Conservation (phyloP, 2,797 vertebrate genomes). For the Siniperca scherzeri region DNA sequence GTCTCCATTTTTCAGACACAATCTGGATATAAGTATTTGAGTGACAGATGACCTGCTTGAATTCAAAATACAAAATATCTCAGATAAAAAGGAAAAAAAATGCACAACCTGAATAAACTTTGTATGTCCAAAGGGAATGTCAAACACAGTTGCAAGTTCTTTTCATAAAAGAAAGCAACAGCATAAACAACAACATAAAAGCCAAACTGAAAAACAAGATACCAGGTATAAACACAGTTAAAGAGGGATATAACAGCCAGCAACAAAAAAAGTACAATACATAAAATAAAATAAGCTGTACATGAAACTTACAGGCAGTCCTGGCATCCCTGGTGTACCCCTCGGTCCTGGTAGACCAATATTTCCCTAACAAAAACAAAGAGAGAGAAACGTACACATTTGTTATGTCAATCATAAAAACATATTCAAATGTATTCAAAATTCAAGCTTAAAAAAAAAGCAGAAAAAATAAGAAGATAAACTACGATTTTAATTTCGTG, state of each 20-base stretch:
- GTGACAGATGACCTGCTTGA: conserved; percentile 10
- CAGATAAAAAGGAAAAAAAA: background rate
- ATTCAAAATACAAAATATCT: conserved; percentile 4
- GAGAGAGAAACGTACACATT: background rate
- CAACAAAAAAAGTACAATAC: background rate
- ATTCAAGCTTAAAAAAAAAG: background rate
- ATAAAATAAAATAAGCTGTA: background rate
- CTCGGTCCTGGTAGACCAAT: conserved; percentile 80
- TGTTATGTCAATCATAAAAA: conserved; percentile 2
- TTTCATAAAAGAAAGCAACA: background rate
- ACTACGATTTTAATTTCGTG: background rate
- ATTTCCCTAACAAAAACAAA: conserved; percentile 83
- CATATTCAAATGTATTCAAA: background rate
- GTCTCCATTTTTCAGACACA: conserved; percentile 16
- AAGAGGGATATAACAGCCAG: background rate
- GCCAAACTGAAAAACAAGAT: background rate
- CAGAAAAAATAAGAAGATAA: background rate
- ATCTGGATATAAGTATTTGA: conserved; percentile 7
- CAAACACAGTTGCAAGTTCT: background rate
- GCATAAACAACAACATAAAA: background rate
- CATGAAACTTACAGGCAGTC: conserved; percentile 84
- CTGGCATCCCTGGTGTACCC: conserved; percentile 85
- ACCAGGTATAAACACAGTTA: background rate
- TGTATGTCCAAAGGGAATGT: background rate
- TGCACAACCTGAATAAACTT: background rate